Evolutionary conservation across 1,140 invertebrate species (phyloP).

Genomic region (Coenobita brevimanus): DNA sequence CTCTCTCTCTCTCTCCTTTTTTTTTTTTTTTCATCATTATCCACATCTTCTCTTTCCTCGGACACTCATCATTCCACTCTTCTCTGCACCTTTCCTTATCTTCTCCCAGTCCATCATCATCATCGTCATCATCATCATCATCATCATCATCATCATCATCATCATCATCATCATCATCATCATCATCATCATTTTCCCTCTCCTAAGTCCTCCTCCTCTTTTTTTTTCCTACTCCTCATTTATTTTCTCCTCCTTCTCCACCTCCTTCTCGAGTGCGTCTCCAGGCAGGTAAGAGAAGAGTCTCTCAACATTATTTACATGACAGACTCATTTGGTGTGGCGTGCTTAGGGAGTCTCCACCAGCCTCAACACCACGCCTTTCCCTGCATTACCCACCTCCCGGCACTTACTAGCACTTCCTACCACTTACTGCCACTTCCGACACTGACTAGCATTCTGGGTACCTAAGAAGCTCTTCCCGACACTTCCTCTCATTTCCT

Average conservation of each 20-base stretch:
- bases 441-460: too few relatives aligned
- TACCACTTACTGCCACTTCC: too few relatives aligned
- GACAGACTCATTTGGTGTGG: too few relatives aligned
- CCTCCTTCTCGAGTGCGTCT: too few relatives aligned
- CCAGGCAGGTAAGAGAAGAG: too few relatives aligned
- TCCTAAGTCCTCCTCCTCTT: background rate
- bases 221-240: background rate
- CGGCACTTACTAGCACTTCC: too few relatives aligned
- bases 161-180: background rate
- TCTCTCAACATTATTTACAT: too few relatives aligned
- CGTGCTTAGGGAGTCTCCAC: too few relatives aligned
- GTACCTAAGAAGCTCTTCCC: too few relatives aligned
- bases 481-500: too few relatives aligned
- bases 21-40: background rate
- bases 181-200: background rate
- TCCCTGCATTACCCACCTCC: too few relatives aligned
- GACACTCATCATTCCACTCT: background rate
- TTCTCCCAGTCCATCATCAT: background rate
- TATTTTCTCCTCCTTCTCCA: background rate
- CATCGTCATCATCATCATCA: background rate
- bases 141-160: background rate
- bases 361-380: too few relatives aligned
- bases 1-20: constrained; percentile 1
- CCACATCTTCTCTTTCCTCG: background rate
- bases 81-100: background rate